Evolutionary conservation across 2,888 invertebrate species (phyloP).

Genomic region (Ethmia dodecea): DNA sequence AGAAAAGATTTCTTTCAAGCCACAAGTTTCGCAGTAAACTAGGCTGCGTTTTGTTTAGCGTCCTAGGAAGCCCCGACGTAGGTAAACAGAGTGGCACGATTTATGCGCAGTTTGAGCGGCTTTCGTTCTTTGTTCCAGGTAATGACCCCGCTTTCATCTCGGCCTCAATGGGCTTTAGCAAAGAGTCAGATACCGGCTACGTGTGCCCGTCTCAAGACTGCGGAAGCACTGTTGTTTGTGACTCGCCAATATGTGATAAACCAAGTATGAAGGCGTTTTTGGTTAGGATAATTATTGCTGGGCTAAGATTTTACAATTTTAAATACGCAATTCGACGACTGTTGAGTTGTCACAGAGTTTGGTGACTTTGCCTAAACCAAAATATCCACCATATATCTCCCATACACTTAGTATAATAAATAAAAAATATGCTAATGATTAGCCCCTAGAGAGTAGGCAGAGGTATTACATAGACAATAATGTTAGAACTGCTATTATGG

Average conservation of each 20-base stretch:
- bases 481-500: no score
- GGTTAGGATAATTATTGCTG: no score
- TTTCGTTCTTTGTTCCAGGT: slow-evolving; percentile 73
- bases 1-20: slow-evolving; percentile 53
- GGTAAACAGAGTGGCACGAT: slow-evolving; percentile 69
- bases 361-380: no score
- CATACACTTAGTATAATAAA: no score
- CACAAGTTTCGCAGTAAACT: slow-evolving; percentile 41
- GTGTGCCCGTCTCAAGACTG: slow-evolving; percentile 29
- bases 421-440: no score
- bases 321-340: no score
- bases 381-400: no score
- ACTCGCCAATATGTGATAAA: slow-evolving; percentile 6
- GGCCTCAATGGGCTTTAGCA: slow-evolving; percentile 60
- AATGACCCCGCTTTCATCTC: slow-evolving; percentile 74
- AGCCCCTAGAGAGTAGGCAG: no score
- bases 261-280: no score
- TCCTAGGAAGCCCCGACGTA: slow-evolving; percentile 58
- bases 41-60: slow-evolving; percentile 68
- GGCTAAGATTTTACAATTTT: no score
- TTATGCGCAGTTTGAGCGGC: slow-evolving; percentile 71
- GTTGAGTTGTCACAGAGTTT: no score
- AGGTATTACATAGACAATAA: no score
- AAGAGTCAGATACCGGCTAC: slow-evolving; percentile 57
- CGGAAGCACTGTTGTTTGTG: slow-evolving; percentile 12